Base-by-base conservation (phyloP, 2,888 invertebrate species). In the Drosophila formosana region DNA sequence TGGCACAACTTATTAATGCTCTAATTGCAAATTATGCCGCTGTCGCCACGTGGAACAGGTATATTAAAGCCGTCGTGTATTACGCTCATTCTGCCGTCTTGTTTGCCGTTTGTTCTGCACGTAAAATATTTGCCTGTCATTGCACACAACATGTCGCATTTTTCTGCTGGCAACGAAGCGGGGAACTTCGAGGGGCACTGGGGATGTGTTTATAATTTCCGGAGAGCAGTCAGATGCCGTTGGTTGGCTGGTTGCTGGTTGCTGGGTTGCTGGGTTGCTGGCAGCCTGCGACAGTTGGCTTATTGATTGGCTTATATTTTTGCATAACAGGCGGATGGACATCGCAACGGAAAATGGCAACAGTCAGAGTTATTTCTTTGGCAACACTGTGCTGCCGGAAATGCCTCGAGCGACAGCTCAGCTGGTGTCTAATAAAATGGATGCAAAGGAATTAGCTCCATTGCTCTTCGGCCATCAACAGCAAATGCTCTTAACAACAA, bases 111-210 rank as follows among this genome's bases (percentile, higher is more conserved):
- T 64, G 53, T 55, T 72, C 46, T 80, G 80, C 89, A 89, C 89
- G 89, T 89, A 89, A 83, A 88, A 89, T 82, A 89, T 89, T 89
- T 88, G 78, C 79, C 75, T 89, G 89, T 87, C 89, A 83, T 65
- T 78, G 74, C 61, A 68, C 53, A 71, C 61, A 65, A 70, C 72
- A 66, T 80, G 72, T 67, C 69, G 66, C 76, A 66, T 63, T 72
- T 63, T 62, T 61, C 50, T 53, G 37, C 25, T 32, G 43, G 32
- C 2, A 30, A 23, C 13, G 39, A 4, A 37, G 39, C 43, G 9
- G 18, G 50, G 60, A n/a, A 37, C 37, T 37, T 37, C 32, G 9
- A 6, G 7, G 39, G 7, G 39, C 39, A 18, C 39, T 41, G 13
- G 39, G 39, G 39, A 84, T 80, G 82, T 89, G 81, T 81, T 88